Conservation (phyloP, 1,140 invertebrate species). For the Cotesia vestalis region DNA sequence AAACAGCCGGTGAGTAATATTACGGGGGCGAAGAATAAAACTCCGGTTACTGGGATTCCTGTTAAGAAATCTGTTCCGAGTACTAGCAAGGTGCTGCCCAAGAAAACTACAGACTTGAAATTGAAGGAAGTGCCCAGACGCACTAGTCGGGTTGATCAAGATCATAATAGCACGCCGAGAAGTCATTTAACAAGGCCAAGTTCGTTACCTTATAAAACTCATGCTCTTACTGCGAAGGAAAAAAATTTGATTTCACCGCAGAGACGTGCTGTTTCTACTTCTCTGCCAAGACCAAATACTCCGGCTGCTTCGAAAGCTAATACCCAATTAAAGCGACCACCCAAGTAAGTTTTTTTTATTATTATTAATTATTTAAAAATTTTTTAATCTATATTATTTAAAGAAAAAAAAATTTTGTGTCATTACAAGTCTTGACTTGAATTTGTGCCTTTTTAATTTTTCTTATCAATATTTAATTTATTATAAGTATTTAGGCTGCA, state of each 20-base stretch:
- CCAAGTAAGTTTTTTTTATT: slow-evolving; percentile 33
- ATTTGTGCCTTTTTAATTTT: no score
- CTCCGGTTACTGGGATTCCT: slow-evolving; percentile 54
- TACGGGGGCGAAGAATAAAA: slow-evolving; percentile 51
- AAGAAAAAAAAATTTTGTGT: no score
- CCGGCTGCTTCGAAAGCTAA: slow-evolving; percentile 50
- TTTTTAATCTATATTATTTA: no score
- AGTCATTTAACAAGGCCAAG: slow-evolving; percentile 66
- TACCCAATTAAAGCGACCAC: slow-evolving; percentile 60
- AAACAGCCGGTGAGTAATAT: slow-evolving; percentile 63
- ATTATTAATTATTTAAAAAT: background rate
- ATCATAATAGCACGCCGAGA: slow-evolving; percentile 56
- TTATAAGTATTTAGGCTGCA: no score
- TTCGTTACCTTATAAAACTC: slow-evolving; percentile 72
- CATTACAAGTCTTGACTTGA: no score
- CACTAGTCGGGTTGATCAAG: slow-evolving; percentile 71
- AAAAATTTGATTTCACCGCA: slow-evolving; percentile 66
- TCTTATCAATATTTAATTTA: no score
- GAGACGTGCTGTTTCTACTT: slow-evolving; percentile 73
- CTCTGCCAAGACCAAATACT: slow-evolving; percentile 48
- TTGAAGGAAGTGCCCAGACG: slow-evolving; percentile 54
- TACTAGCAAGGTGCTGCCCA: slow-evolving; percentile 43
- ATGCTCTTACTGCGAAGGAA: slow-evolving; percentile 60
- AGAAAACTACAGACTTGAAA: slow-evolving; percentile 47
- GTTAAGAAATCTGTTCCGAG: slow-evolving; percentile 53